Evolutionary conservation across 2,113 vertebrate genomes (phyloP).

Genomic region (Oncorhynchus gorbuscha): DNA sequence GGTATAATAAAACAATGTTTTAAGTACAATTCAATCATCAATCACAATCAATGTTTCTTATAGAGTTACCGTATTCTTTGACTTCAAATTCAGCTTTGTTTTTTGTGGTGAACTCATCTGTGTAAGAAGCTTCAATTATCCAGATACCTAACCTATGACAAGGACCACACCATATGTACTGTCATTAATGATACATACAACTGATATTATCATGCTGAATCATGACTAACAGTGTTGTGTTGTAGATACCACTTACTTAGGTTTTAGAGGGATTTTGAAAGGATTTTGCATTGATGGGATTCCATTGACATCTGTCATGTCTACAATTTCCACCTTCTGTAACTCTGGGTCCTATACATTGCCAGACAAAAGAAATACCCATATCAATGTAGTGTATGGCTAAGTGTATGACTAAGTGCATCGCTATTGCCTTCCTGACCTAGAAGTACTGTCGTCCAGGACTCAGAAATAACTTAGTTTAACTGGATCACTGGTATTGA

Average conservation of each 20-base stretch:
- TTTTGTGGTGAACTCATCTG: constrained; percentile 78
- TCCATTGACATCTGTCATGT: constrained; percentile 83
- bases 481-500: no score
- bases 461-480: no score
- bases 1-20: no score
- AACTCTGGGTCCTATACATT: constrained; percentile 82
- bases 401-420: no score
- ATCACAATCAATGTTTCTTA: background rate
- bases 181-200: background rate
- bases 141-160: constrained; percentile 83
- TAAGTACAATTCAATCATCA: background rate
- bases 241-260: constrained; percentile 76
- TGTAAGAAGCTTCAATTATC: constrained; percentile 85
- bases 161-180: background rate
- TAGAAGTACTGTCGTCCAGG: no score
- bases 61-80: constrained; percentile 87
- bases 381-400: background rate
- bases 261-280: constrained; percentile 90
- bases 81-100: constrained; percentile 82
- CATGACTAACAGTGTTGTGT: background rate
- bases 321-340: constrained; percentile 78
- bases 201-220: background rate
- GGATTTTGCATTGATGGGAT: constrained; percentile 84
- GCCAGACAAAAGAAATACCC: background rate
- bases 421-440: no score